phyloP scores from a whole-genome alignment of 2,797 vertebrate genomes.

The Myotis pilosus region DNA sequence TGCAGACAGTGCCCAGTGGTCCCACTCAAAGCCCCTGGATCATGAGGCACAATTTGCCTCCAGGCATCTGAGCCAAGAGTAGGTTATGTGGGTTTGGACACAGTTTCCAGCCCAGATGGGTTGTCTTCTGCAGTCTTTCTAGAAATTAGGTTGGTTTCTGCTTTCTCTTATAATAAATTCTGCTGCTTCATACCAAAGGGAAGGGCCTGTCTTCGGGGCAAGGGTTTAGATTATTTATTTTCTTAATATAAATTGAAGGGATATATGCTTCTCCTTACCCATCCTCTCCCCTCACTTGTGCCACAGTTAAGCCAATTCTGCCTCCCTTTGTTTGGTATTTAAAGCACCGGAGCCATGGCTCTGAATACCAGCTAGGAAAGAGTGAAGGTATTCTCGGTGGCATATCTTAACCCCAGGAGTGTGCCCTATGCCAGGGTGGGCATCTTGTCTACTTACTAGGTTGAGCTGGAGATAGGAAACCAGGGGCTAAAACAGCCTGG shows the following conservation, averaged over 20 bases:
- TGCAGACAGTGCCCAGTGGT: fast-evolving
- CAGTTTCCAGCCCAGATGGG: not conserved
- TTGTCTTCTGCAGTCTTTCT: not conserved
- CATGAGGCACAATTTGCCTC: not conserved
- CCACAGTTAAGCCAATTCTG: slow-evolving; percentile 20
- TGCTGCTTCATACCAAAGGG: not conserved
- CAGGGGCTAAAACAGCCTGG: not conserved
- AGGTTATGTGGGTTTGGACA: not conserved
- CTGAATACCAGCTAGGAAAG: slow-evolving; percentile 70
- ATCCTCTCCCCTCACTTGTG: not conserved
- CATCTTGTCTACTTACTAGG: slow-evolving; percentile 57
- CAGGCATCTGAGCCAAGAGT: not conserved
- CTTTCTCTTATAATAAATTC: not conserved
- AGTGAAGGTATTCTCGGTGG: slow-evolving; percentile 57
- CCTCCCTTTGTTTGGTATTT: slow-evolving; percentile 72
- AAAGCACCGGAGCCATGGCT: slow-evolving; percentile 65
- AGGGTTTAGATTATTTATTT: slow-evolving; percentile 28
- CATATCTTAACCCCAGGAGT: slow-evolving; percentile 72
- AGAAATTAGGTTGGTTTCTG: not conserved
- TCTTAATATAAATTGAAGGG: not conserved
- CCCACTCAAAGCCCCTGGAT: not conserved
- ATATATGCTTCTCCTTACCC: not conserved
- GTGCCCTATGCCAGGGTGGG: slow-evolving; percentile 42
- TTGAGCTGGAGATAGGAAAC: slow-evolving; percentile 17
- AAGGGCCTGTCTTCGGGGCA: not conserved